These are phyloP conservation scores for Betta splendens DNA, from an alignment of 2,797 vertebrate species.

Conservation along the genomic window DNA sequence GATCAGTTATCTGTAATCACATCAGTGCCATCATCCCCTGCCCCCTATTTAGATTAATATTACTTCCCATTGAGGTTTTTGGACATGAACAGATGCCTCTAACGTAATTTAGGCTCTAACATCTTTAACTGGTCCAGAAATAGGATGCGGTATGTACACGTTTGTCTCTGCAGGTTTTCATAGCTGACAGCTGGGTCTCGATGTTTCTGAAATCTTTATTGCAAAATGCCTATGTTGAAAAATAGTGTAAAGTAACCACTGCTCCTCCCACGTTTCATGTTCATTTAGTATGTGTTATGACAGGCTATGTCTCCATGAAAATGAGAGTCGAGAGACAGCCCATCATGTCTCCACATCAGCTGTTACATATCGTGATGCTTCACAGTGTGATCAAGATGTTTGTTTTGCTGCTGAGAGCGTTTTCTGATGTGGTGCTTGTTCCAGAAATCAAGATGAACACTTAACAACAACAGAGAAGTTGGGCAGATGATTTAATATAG, in stretches of 20 bases:
- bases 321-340: constrained; percentile 51
- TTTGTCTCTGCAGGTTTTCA: constrained; percentile 58
- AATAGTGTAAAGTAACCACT: constrained; percentile 17
- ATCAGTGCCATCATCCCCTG: constrained; percentile 71
- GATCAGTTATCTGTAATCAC: constrained; percentile 73
- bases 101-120: constrained; percentile 77
- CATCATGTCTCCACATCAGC: constrained; percentile 44
- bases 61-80: constrained; percentile 64
- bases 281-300: constrained; percentile 44
- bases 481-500: no score
- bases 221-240: not conserved
- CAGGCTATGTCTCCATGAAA: constrained; percentile 11
- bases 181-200: constrained; percentile 56
- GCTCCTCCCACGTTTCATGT: constrained; percentile 36
- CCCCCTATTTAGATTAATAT: constrained; percentile 67
- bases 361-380: constrained; percentile 59
- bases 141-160: constrained; percentile 62
- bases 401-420: constrained; percentile 45
- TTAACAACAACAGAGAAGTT: constrained; percentile 1
- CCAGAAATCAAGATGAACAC: constrained; percentile 32
- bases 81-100: constrained; percentile 71
- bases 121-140: constrained; percentile 76
- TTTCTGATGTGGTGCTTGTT: constrained; percentile 32
- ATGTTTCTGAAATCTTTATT: constrained; percentile 17
- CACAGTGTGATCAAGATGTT: constrained; percentile 40